These are phyloP conservation scores for Drosophila cyrtoloma DNA, from an alignment of 2,888 invertebrate species.

Conservation along the genomic window DNA sequence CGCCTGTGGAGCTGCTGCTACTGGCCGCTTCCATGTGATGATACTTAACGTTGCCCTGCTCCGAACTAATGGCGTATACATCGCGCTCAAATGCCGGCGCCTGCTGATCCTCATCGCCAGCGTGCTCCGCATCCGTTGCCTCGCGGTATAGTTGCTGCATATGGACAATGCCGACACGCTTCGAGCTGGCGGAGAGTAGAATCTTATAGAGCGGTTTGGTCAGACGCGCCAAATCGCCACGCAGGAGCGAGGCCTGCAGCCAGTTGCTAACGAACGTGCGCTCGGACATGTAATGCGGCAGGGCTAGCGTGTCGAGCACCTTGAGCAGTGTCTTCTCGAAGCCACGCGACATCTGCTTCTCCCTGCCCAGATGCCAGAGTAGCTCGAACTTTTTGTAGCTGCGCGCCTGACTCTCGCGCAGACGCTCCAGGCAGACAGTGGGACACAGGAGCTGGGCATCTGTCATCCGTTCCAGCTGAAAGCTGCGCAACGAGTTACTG, in stretches of 20 bases:
- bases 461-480: constrained; percentile 81
- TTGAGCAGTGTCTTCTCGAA: constrained; percentile 89
- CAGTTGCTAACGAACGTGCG: constrained; percentile 90
- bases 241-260: constrained; percentile 90
- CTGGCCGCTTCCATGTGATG: constrained; percentile 82
- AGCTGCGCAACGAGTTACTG: constrained; percentile 71
- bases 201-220: constrained; percentile 92
- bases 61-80: constrained; percentile 93
- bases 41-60: constrained; percentile 90
- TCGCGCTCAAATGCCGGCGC: constrained; percentile 85
- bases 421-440: constrained; percentile 72
- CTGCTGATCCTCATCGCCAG: constrained; percentile 74
- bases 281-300: constrained; percentile 84
- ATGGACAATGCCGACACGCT: constrained; percentile 92
- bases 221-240: constrained; percentile 91
- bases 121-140: constrained; percentile 82
- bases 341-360: constrained; percentile 86
- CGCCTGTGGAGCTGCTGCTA: constrained; percentile 39
- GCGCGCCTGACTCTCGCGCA: constrained; percentile 84
- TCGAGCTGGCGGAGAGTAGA: constrained; percentile 91
- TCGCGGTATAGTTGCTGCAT: constrained; percentile 87
- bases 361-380: constrained; percentile 92
- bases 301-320: constrained; percentile 85
- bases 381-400: constrained; percentile 85
- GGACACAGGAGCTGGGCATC: constrained; percentile 84